Evolutionary conservation across 2,113 vertebrate species (phyloP), one percentile per base, ranked within the genome.

Genomic region (Pelvicachromis taeniatus): DNA sequence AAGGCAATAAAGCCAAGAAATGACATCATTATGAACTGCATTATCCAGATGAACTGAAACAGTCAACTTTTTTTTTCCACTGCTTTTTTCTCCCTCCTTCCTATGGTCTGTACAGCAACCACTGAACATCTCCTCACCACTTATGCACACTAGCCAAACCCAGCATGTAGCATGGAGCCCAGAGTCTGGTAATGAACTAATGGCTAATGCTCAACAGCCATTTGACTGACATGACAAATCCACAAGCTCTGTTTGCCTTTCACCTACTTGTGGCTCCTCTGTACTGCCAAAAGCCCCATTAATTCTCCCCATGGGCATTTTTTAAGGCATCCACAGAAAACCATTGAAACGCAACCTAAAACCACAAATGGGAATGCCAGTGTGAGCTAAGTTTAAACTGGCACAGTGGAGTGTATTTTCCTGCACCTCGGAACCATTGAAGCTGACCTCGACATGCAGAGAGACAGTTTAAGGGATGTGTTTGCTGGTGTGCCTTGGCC

Each of bases 371-470:
- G 90, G 88, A 82, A 87, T 81, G 88, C 93, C 92, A 85, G 90
- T 85, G 83, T 89, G 82, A 85, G 89, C 87, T 94, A 92, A 91
- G 94, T 95, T 95, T 93, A 93, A 94, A 92, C 93, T 95, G 93
- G 94, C 93, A 89, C 82, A 35, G 79, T 23, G 65, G 56, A 89
- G 85, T 86, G 75, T 91, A 89, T 87, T 92, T 94, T 95, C 83
- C 85, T 91, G 50, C 86, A 85, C 86, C 90, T 91, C 82, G 40
- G 81, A 89, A 91, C 83, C 91, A 87, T 89, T 90, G 87, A 82
- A 81, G 88, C 90, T 91, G 91, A 92, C 90, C 92, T 93, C 85
- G 55, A 91, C 88, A 92, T 88, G 81, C 86, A 86, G 78, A 84
- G 45, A 84, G 79, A 86, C 42, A 82, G 75, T 87, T 94, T 86